Evolutionary conservation across 2,797 vertebrate genomes (phyloP).

Genomic region (Megalops cyprinoides): DNA sequence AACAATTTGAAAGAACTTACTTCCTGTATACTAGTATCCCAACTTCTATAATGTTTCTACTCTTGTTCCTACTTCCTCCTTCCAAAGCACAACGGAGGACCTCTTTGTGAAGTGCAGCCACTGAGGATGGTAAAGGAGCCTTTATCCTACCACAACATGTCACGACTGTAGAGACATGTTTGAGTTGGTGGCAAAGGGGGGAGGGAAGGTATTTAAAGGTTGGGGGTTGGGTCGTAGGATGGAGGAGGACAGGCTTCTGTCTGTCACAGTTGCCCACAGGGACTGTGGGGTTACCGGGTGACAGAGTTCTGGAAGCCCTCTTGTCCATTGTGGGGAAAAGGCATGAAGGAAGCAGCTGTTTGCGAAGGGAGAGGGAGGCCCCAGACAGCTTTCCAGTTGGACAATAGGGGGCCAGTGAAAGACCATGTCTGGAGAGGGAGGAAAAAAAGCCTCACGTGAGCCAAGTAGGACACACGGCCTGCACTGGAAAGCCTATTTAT

Average conservation of each 20-base stretch:
- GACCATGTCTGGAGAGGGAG: slow-evolving; percentile 5
- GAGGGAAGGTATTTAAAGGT: not conserved
- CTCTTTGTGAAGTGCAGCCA: not conserved
- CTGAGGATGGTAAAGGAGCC: not conserved
- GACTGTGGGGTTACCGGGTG: not conserved
- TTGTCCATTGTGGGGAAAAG: slow-evolving; percentile 29
- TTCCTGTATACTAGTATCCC: not conserved
- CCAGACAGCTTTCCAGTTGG: slow-evolving; percentile 16
- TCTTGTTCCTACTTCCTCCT: not conserved
- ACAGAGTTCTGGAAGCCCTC: not conserved
- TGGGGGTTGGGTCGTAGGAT: too few relatives aligned
- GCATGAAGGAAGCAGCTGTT: slow-evolving; percentile 40
- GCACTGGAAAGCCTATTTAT: not conserved
- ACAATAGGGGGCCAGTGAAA: slow-evolving; percentile 23
- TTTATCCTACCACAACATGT: slow-evolving; percentile 6
- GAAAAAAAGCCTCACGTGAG: not conserved
- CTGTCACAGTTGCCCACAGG: not conserved
- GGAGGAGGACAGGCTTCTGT: not conserved
- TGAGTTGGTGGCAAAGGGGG: not conserved
- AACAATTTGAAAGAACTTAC: not conserved
- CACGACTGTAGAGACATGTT: not conserved
- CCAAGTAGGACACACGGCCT: not conserved
- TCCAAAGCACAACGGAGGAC: not conserved
- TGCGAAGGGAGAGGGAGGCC: not conserved
- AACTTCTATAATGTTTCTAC: not conserved